Conservation (phyloP, 2,888 invertebrate genomes). For the Ecliptopera silaceata region DNA sequence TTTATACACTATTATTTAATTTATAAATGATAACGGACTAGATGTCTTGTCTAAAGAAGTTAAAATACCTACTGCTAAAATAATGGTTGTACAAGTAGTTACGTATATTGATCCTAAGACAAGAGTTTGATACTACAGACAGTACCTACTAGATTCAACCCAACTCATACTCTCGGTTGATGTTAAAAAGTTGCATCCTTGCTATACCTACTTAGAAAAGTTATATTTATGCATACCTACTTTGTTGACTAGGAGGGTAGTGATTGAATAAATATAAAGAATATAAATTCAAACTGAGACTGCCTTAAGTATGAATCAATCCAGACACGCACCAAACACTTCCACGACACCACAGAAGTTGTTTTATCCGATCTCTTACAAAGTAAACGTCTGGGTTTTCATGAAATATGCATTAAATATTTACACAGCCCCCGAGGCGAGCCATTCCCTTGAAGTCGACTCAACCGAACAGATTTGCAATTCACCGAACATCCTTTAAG, state of each 20-base stretch:
- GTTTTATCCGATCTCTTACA: constrained; percentile 71
- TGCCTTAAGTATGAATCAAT: constrained; percentile 1
- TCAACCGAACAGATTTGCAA: constrained; percentile 78
- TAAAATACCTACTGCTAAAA: neutral
- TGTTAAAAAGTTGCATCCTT: too few relatives aligned
- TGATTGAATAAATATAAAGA: neutral
- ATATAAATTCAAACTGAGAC: neutral
- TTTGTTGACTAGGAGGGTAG: neutral
- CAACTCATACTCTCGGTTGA: too few relatives aligned
- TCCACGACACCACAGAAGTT: constrained; percentile 55
- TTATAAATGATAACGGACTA: neutral
- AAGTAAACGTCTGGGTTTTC: constrained; percentile 69
- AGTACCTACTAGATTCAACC: too few relatives aligned
- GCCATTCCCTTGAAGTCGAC: constrained; percentile 73
- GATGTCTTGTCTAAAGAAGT: neutral
- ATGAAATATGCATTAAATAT: constrained; percentile 82
- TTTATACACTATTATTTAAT: neutral
- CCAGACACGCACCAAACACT: constrained; percentile 36
- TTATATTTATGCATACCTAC: too few relatives aligned
- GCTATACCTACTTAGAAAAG: too few relatives aligned
- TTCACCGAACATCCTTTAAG: constrained; percentile 76
- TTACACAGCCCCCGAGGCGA: constrained; percentile 69
- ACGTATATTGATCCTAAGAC: too few relatives aligned
- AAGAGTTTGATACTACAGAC: too few relatives aligned
- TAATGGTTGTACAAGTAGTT: too few relatives aligned